Evolutionary conservation across 2,797 vertebrate genomes (phyloP).

Genomic region (Echiichthys vipera): DNA sequence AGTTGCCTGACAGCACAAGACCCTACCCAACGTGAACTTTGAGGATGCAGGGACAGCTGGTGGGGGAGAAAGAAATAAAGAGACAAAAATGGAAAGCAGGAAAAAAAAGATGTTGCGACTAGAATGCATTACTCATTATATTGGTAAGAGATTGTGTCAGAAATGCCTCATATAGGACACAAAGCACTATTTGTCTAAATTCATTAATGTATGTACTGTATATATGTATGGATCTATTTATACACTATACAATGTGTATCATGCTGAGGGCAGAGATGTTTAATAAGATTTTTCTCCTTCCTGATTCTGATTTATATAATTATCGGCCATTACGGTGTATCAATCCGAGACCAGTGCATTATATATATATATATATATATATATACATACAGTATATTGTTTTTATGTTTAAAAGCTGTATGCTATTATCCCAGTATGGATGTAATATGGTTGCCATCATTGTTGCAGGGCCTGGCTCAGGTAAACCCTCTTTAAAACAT

Average conservation of each 20-base stretch:
- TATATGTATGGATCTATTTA: neutral
- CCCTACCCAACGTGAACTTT: constrained; percentile 72
- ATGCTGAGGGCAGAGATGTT: neutral
- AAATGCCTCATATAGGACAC: constrained; percentile 1
- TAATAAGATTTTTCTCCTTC: no score
- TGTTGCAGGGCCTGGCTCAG: no score
- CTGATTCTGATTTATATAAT: no score
- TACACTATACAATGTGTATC: neutral
- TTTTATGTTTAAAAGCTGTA: no score
- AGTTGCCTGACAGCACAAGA: constrained; percentile 73
- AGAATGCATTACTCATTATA: constrained; percentile 44
- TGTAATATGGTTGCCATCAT: no score
- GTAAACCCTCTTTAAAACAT: no score
- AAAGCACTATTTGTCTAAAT: neutral
- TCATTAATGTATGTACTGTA: neutral
- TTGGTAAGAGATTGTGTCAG: constrained; percentile 19
- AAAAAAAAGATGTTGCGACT: constrained; percentile 35
- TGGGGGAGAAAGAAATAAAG: constrained; percentile 32
- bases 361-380: no score
- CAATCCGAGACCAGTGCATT: no score
- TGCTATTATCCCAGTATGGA: no score
- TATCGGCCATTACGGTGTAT: no score
- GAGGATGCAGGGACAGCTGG: constrained; percentile 70
- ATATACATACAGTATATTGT: no score
- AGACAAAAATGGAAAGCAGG: constrained; percentile 35